Evolutionary conservation across 2,797 vertebrate genomes (phyloP), one percentile per base, ranked within the genome.

Genomic region (Hyperoplus immaculatus): DNA sequence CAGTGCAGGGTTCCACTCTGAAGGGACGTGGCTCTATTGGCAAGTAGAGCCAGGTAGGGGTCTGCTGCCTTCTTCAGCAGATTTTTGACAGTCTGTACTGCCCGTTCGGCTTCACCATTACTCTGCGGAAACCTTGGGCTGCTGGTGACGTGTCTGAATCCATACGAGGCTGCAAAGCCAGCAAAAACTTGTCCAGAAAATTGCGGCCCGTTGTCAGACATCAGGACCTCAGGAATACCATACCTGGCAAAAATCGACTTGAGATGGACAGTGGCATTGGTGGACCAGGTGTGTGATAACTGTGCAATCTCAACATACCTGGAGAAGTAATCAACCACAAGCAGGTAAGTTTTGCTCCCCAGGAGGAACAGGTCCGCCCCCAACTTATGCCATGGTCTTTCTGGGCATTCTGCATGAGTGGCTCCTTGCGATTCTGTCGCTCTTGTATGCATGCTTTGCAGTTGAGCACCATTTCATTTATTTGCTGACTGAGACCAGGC

Each of bases 1-100:
- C 16, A 71, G 75, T 36, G 8, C 18, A 50, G 68, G 68, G 8
- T 16, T 21, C 53, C 18, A 21, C 16, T 54, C 18, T 54, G 53
- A 29, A 54, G 53, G 29, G 53, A 21, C 29, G 53, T 54, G 1
- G 53, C 53, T 54, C 53, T 54, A 29, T 54, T 11, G 3, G 18
- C 53, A 3, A 29, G 53, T 21, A 54, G 53, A 10, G 53, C 18
- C 4, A 54, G 8, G 5, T 63, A 63, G n/a, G 55, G 36, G 14
- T 57, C 55, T 8, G 29, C 9, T 38, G 55, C 45, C 55, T 38
- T 38, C 15, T 57, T 56, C 21, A 56, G 54, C 5, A 56, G 29
- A 36, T 56, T 56, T 6, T 56, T 38, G 5, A 39, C 6, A 2
- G 55, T 57, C 55, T 39, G 55, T 1, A 57, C 55, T 3, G 55